phyloP scores from a whole-genome alignment of 1,140 invertebrate genomes.

The Patella vulgata region DNA sequence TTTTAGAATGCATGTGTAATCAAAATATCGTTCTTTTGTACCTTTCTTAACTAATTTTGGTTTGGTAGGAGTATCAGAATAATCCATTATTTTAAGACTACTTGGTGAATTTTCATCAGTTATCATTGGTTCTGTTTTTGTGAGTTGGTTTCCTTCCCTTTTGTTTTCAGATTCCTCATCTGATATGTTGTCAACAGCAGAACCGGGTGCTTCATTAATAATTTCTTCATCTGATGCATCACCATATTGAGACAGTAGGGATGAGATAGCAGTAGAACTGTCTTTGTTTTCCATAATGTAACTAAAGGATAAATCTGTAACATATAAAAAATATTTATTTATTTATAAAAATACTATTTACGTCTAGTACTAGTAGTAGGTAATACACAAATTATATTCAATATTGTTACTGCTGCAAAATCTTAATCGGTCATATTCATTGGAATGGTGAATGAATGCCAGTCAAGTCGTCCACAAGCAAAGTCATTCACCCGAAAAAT shows the following conservation, averaged over 20 bases:
- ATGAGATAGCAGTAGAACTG: conserved; percentile 2
- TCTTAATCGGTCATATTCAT: neutral
- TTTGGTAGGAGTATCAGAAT: too few species aligned
- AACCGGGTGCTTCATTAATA: conserved; percentile 13
- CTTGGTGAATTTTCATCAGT: neutral
- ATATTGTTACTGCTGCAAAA: neutral
- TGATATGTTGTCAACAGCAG: conserved; percentile 49
- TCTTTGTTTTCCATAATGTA: conserved; percentile 9
- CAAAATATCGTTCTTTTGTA: too few species aligned
- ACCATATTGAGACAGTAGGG: conserved; percentile 6
- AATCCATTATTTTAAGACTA: too few species aligned
- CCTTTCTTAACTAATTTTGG: too few species aligned
- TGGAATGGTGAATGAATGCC: conserved; percentile 14
- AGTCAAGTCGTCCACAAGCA: too few species aligned
- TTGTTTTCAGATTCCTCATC: conserved; percentile 43
- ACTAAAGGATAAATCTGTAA: neutral
- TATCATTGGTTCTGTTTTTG: neutral
- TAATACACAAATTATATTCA: neutral
- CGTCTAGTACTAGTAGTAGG: neutral
- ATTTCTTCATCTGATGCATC: conserved; percentile 11
- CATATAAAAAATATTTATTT: neutral
- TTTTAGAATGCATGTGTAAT: too few species aligned
- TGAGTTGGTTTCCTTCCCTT: conserved; percentile 1
- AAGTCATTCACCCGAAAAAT: too few species aligned
- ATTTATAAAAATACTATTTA: neutral